A percentile compares a stretch with the other conserved stretches of the same genome.
phyloP scores from a whole-genome alignment of 2,797 vertebrate genomes.

The Pipistrellus nathusii region DNA sequence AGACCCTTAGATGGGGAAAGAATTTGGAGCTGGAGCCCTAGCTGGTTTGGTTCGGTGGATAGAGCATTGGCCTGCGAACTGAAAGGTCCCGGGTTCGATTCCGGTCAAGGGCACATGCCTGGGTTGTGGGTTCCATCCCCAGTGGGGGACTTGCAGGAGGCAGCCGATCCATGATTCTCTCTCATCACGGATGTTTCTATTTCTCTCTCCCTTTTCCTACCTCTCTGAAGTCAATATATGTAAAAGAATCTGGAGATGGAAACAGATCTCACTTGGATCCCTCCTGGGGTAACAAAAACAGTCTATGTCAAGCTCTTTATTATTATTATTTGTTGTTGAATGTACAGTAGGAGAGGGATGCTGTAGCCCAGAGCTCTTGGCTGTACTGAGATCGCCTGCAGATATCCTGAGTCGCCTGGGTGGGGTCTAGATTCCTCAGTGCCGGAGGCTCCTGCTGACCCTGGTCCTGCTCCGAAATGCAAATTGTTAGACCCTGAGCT shows the following conservation, averaged over 20 bases:
- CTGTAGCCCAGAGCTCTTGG: neutral
- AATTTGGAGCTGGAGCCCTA: neutral
- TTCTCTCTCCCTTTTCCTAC: too few species aligned
- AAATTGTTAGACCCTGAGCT: neutral
- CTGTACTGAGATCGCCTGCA: neutral
- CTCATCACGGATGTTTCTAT: too few species aligned
- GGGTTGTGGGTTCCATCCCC: too few species aligned
- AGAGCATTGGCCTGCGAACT: too few species aligned
- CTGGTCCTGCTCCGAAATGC: accelerated
- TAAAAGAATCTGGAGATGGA: neutral
- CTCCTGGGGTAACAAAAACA: neutral
- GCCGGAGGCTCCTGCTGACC: neutral
- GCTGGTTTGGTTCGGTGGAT: too few species aligned
- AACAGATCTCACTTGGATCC: neutral
- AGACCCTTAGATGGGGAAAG: neutral
- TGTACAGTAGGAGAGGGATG: too few species aligned
- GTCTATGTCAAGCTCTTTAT: neutral
- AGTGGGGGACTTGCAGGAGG: too few species aligned
- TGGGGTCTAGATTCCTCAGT: neutral
- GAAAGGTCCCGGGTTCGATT: too few species aligned
- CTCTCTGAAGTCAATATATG: too few species aligned
- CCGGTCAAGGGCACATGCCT: too few species aligned
- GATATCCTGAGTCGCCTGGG: neutral
- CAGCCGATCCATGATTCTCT: too few species aligned
- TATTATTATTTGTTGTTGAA: neutral